Percentiles rank a stretch among this genome's conserved stretches.
phyloP scores from a whole-genome alignment of 2,888 invertebrate genomes.

The Ommatoiulus sabulosus region DNA sequence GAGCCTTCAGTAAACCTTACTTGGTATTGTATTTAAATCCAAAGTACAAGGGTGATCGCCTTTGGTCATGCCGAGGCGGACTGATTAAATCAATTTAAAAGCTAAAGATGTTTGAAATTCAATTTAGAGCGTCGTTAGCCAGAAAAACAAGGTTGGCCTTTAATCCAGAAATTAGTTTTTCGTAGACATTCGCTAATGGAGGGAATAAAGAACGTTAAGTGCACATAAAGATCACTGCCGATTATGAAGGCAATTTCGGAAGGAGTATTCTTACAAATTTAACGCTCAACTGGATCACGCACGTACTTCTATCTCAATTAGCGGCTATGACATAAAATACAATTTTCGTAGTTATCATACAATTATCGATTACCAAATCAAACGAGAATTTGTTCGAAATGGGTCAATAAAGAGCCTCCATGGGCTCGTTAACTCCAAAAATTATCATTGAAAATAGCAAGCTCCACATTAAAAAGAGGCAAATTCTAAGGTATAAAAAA shows the following conservation, averaged over 20 bases:
- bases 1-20: too few relatives aligned
- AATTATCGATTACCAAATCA: not conserved
- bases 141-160: conserved; percentile 25
- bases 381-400: too few relatives aligned
- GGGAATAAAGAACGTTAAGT: conserved; percentile 38
- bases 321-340: not conserved
- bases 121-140: conserved; percentile 31
- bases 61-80: not conserved
- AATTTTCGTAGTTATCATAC: not conserved
- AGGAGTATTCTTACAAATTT: not conserved
- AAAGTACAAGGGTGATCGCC: too few relatives aligned
- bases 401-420: too few relatives aligned
- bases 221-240: conserved; percentile 3
- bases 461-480: too few relatives aligned
- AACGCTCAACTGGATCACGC: not conserved
- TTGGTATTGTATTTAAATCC: too few relatives aligned
- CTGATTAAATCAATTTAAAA: conserved; percentile 1
- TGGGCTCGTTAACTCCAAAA: too few relatives aligned
- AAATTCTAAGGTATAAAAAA: too few relatives aligned
- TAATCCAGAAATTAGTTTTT: conserved; percentile 28
- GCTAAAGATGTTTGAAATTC: conserved; percentile 40
- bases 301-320: not conserved
- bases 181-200: conserved; percentile 35
- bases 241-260: conserved; percentile 41
- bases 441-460: too few relatives aligned